A percentile compares a stretch with the other conserved stretches of the same genome.
Conservation (phyloP, 2,888 invertebrate genomes). For the Thelaira solivaga region DNA sequence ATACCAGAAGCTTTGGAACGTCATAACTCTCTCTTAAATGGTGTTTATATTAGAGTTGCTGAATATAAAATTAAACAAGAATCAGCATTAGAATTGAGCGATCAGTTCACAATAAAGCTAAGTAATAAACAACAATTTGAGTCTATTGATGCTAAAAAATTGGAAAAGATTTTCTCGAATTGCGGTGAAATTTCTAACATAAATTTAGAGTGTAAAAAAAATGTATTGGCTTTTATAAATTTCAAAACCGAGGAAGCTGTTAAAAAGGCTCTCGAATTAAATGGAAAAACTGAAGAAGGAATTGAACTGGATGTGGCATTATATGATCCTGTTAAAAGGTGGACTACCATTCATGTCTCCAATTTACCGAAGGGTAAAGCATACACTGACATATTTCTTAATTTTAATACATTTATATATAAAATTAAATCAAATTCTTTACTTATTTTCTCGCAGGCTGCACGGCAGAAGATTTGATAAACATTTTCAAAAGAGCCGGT, state of each 20-base stretch:
- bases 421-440: neutral
- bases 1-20: constrained; percentile 64
- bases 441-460: constrained; percentile 27
- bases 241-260: constrained; percentile 63
- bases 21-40: constrained; percentile 65
- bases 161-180: constrained; percentile 68
- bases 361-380: constrained; percentile 59
- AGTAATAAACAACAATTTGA: constrained; percentile 63
- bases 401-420: neutral
- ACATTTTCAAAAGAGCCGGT: constrained; percentile 65
- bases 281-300: constrained; percentile 64
- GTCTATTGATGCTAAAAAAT: constrained; percentile 14
- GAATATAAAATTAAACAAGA: neutral
- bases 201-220: constrained; percentile 66
- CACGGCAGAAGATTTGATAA: constrained; percentile 63
- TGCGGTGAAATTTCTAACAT: constrained; percentile 66
- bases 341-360: constrained; percentile 49
- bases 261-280: constrained; percentile 65
- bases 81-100: neutral
- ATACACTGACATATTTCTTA: neutral
- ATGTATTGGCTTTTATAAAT: constrained; percentile 67
- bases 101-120: constrained; percentile 64
- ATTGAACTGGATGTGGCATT: constrained; percentile 65
- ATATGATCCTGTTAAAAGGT: constrained; percentile 39
- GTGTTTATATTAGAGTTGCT: constrained; percentile 65